These are phyloP conservation scores for Neostethus bicornis DNA, from an alignment of 2,797 vertebrate genomes.

Conservation along the genomic window DNA sequence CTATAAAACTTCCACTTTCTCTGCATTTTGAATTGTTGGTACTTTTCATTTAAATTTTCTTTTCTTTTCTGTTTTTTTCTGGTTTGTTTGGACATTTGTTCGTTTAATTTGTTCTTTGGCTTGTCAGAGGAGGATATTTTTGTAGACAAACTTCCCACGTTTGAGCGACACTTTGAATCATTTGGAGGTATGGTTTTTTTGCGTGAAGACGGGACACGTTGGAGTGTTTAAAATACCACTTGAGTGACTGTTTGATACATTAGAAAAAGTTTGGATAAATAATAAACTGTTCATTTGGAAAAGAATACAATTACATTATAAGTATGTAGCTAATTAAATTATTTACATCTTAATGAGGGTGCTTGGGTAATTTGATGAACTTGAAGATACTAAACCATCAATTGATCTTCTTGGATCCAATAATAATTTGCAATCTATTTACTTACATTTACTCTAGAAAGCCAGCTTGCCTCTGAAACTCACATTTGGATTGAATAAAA, in stretches of 20 bases:
- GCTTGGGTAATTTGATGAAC: background rate
- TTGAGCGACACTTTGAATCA: conserved; percentile 89
- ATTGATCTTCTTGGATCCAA: background rate
- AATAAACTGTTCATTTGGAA: background rate
- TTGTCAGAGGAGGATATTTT: conserved; percentile 92
- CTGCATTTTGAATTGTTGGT: conserved; percentile 8
- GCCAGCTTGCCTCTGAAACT: too few relatives aligned
- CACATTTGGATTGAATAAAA: too few relatives aligned
- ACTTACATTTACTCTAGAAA: background rate
- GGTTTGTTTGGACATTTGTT: conserved; percentile 62
- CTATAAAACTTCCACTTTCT: background rate
- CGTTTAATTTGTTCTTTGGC: conserved; percentile 73
- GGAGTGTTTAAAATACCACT: conserved; percentile 8
- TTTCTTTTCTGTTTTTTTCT: conserved; percentile 45
- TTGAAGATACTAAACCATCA: background rate
- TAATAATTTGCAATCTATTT: background rate
- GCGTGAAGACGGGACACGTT: conserved; percentile 1
- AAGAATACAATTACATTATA: background rate
- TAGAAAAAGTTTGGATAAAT: background rate
- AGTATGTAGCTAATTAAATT: background rate
- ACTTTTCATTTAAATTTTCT: conserved; percentile 16
- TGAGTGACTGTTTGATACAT: conserved; percentile 1
- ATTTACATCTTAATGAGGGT: background rate
- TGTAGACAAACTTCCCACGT: conserved; percentile 90
- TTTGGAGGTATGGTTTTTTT: conserved; percentile 85